Percentiles rank a stretch among this genome's conserved stretches.
Conservation (phyloP, 2,888 invertebrate genomes). For the Synanthedon tipuliformis region DNA sequence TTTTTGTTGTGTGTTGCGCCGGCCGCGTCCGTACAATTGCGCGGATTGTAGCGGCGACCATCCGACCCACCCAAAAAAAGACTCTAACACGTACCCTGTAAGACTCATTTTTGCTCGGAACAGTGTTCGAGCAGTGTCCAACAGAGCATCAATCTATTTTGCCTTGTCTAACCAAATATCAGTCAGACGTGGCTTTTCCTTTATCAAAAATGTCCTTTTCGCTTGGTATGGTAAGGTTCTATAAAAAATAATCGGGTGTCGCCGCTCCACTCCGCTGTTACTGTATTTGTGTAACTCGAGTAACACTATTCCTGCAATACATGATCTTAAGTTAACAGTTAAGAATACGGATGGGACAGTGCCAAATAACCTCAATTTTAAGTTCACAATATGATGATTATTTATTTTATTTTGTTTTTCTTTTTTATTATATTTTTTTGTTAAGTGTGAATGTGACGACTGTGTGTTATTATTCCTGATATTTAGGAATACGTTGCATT, state of each 20-base stretch:
- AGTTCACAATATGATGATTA: slow-evolving; percentile 55
- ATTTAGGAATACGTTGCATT: slow-evolving; percentile 70
- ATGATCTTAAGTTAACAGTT: slow-evolving; percentile 29
- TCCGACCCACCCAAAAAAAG: no score
- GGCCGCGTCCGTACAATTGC: slow-evolving; percentile 13
- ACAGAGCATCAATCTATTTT: no score
- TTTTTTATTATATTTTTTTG: slow-evolving; percentile 38
- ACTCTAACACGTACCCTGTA: no score
- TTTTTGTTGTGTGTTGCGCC: slow-evolving; percentile 29
- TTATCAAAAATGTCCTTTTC: no score
- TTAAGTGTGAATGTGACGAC: slow-evolving; percentile 67
- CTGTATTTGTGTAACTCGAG: background rate
- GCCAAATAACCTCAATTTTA: slow-evolving; percentile 67
- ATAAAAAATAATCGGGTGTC: no score
- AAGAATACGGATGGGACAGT: slow-evolving; percentile 50
- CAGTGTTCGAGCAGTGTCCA: no score
- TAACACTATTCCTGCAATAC: slow-evolving; percentile 28
- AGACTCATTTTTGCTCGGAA: no score
- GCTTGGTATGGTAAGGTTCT: no score
- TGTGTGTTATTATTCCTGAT: slow-evolving; percentile 67
- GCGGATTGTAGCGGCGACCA: background rate
- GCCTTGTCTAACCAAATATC: no score
- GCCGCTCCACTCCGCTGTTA: background rate
- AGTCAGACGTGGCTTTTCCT: no score
- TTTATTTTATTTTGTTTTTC: slow-evolving; percentile 12